Percentiles rank a stretch among this genome's conserved stretches.
Evolutionary conservation across 1,140 invertebrate genomes (phyloP).

Genomic region (Sminthurides bifidus): DNA sequence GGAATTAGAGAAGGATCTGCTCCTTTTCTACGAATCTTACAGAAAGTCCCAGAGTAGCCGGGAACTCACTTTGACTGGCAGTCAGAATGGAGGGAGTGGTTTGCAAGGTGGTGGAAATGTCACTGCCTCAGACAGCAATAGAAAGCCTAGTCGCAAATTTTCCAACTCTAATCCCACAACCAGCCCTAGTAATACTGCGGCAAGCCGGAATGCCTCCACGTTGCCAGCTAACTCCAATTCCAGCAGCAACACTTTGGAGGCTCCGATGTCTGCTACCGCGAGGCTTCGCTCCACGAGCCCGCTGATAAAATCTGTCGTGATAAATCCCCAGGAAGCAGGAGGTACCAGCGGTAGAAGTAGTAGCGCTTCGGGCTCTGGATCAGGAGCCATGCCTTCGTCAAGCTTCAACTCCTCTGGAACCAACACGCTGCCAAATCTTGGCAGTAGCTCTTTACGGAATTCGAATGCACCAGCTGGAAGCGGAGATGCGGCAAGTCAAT

Average conservation of each 20-base stretch:
- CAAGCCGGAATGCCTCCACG: too few relatives aligned
- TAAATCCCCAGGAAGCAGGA: too few relatives aligned
- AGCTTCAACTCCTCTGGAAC: neutral
- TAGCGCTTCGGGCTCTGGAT: neutral
- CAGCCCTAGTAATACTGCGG: too few relatives aligned
- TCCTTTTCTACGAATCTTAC: constrained; percentile 26
- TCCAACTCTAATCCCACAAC: too few relatives aligned
- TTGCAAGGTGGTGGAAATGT: too few relatives aligned
- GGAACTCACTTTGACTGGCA: too few relatives aligned
- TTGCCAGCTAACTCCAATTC: too few relatives aligned
- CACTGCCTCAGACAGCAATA: too few relatives aligned
- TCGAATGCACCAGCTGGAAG: neutral
- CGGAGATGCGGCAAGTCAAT: neutral
- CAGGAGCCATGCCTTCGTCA: neutral
- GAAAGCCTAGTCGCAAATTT: neutral
- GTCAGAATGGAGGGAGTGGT: neutral
- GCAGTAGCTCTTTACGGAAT: neutral
- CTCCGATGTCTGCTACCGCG: too few relatives aligned
- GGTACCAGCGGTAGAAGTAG: neutral
- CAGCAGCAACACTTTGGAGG: too few relatives aligned
- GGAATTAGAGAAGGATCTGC: constrained; percentile 7
- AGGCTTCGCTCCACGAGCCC: too few relatives aligned
- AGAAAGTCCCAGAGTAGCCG: constrained; percentile 28
- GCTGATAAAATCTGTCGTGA: too few relatives aligned
- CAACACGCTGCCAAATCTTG: neutral